A percentile compares a stretch with the other conserved stretches of the same genome.
Evolutionary conservation across 35 echinoderm and acorn worm species (phyloP).

Genomic region (Amphiura filiformis): DNA sequence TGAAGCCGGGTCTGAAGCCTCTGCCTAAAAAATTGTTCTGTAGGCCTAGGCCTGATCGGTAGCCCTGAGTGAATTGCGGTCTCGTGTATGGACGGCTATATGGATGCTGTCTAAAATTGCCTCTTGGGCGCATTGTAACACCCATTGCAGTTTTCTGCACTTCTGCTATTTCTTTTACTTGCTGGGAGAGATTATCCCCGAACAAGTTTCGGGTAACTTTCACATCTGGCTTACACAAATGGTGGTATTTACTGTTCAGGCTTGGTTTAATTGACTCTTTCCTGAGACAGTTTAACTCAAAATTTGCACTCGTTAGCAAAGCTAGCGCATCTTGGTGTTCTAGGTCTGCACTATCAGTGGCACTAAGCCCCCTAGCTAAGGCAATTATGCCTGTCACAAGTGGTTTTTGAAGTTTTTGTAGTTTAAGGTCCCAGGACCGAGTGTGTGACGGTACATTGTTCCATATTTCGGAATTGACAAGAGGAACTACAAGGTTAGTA

Average conservation of each 20-base stretch:
- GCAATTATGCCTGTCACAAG: slow-evolving; percentile 42
- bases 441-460: slow-evolving; percentile 28
- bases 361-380: background rate
- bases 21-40: too few species aligned
- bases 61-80: background rate
- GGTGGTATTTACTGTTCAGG: slow-evolving; percentile 18
- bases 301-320: slow-evolving; percentile 31
- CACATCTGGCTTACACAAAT: slow-evolving; percentile 14
- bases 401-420: slow-evolving; percentile 37
- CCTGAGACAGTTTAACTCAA: slow-evolving; percentile 29
- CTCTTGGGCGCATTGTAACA: background rate
- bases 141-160: slow-evolving; percentile 38
- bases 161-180: slow-evolving; percentile 61
- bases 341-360: background rate
- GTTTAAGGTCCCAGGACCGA: slow-evolving; percentile 27
- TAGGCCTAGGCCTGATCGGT: too few species aligned
- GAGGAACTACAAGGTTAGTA: slow-evolving; percentile 27
- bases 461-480: slow-evolving; percentile 48
- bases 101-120: background rate
- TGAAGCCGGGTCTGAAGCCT: too few species aligned
- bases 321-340: slow-evolving; percentile 44
- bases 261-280: slow-evolving; percentile 57
- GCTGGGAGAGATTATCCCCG: slow-evolving; percentile 39
- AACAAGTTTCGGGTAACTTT: slow-evolving; percentile 40
- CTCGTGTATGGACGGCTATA: background rate